phyloP scores from a whole-genome alignment of 2,113 vertebrate species.

The Urocitellus parryii region DNA sequence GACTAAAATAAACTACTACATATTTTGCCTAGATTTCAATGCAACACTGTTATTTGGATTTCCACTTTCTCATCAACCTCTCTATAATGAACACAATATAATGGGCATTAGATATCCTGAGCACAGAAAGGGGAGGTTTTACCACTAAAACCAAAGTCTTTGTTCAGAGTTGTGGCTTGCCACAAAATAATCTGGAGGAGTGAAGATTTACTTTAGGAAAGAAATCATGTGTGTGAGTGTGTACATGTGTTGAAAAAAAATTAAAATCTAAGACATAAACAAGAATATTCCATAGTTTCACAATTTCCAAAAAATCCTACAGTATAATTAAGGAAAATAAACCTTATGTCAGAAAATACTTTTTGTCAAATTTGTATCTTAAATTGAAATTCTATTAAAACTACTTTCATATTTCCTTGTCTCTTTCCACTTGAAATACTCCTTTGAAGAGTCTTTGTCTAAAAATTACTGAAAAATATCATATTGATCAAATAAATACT shows the following conservation, averaged over 20 bases:
- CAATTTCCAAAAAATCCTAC: neutral
- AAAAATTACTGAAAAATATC: neutral
- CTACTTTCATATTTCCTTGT: neutral
- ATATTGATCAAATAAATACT: neutral
- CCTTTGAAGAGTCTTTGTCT: neutral
- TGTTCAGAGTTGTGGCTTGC: neutral
- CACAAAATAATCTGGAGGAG: neutral
- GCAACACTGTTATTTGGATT: neutral
- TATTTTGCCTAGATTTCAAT: neutral
- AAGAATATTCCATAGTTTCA: neutral
- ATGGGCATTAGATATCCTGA: neutral
- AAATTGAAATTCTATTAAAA: constrained; percentile 31
- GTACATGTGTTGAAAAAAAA: neutral
- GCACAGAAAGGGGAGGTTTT: neutral
- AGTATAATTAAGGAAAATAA: neutral
- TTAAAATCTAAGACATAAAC: neutral
- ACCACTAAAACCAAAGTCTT: neutral
- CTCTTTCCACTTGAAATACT: neutral
- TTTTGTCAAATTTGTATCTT: neutral
- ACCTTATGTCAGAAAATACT: neutral
- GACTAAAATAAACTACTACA: neutral
- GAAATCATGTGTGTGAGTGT: neutral
- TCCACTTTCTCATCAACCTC: neutral
- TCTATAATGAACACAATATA: neutral
- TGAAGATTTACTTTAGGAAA: constrained; percentile 26